Base-by-base conservation (phyloP, 1,140 invertebrate genomes). In the Drosophila mayri region DNA sequence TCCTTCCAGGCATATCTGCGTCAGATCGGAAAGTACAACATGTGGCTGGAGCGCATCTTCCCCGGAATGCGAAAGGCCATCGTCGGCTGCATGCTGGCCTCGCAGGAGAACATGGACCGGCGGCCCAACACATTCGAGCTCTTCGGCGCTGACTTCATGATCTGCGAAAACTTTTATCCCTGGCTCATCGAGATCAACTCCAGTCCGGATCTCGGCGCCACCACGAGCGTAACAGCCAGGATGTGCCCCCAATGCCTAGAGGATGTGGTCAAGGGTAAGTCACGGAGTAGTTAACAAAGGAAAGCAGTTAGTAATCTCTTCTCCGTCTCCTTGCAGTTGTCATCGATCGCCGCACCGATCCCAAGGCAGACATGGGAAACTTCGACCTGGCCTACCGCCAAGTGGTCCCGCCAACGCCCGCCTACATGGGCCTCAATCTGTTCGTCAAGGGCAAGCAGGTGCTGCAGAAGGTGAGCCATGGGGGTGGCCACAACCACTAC, bases 141-240 rank as follows among this genome's bases (percentile, higher is more conserved):
- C 6, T 99, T 98, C 81, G 98, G 98, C 43, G 98, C 98, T 3
- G 98, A 99, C 93, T 99, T 98, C 91, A 98, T 99, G 96, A 92
- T 96, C 37, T 96, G 96, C 60, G 97, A 98, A 67, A 97, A 98
- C 92, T 97, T 97, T 77, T 95, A 95, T 54, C 97, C 97, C 0
- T 98, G 97, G 97, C 93, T 99, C 0, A 97, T 99, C 73, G 98
- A 99, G 92, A 99, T 99, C 68, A 99, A 99, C 92, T 98, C 97
- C 9, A 97, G 97, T 93, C 98, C 98, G 0, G 97, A 97, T 84
- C 95, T 99, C 94, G 97, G 97, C 37, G 95, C 96, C 11, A 97
- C 96, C 2, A 98, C 98, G 0, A 97, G 95, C 66, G 97, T 99
- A 1, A 99, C 98, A 0, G 95, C 97, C 0, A 93, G 96, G 61